A percentile compares a stretch with the other conserved stretches of the same genome.
phyloP scores from a whole-genome alignment of 2,888 invertebrate species.

The Acanthococcus lagerstroemiae region DNA sequence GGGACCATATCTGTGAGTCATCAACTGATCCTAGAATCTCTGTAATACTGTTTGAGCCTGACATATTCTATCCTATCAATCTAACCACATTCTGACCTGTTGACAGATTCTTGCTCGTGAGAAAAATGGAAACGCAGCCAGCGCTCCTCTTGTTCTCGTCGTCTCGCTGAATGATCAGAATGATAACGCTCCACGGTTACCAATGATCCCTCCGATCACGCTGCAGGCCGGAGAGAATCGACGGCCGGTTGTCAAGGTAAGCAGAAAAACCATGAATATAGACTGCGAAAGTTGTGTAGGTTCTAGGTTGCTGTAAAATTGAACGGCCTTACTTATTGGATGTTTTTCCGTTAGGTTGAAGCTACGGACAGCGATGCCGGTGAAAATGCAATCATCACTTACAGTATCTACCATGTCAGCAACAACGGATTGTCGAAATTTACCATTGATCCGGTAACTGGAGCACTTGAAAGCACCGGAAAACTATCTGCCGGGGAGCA shows the following conservation, averaged over 20 bases:
- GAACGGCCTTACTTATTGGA: too few species aligned
- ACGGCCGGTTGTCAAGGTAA: conserved; percentile 58
- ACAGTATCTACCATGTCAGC: conserved; percentile 80
- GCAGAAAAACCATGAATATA: too few species aligned
- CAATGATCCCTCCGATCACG: conserved; percentile 67
- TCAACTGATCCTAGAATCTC: too few species aligned
- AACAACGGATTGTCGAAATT: conserved; percentile 83
- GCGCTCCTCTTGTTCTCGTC: conserved; percentile 67
- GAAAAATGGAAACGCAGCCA: conserved; percentile 64
- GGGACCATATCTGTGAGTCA: too few species aligned
- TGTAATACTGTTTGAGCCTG: too few species aligned
- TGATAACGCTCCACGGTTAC: conserved; percentile 73
- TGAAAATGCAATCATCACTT: conserved; percentile 68
- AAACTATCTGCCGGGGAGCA: conserved; percentile 76
- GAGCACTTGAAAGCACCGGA: conserved; percentile 67
- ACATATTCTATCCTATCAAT: too few species aligned
- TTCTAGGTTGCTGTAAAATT: too few species aligned
- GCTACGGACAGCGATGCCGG: conserved; percentile 80
- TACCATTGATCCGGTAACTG: conserved; percentile 66
- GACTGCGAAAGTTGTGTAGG: too few species aligned
- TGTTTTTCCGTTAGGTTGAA: conserved; percentile 48
- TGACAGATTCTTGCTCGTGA: conserved; percentile 73
- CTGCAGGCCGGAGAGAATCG: conserved; percentile 68
- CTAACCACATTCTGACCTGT: too few species aligned
- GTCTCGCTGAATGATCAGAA: conserved; percentile 72